Evolutionary conservation across 2,888 invertebrate genomes (phyloP).

Genomic region (Rutpela maculata): DNA sequence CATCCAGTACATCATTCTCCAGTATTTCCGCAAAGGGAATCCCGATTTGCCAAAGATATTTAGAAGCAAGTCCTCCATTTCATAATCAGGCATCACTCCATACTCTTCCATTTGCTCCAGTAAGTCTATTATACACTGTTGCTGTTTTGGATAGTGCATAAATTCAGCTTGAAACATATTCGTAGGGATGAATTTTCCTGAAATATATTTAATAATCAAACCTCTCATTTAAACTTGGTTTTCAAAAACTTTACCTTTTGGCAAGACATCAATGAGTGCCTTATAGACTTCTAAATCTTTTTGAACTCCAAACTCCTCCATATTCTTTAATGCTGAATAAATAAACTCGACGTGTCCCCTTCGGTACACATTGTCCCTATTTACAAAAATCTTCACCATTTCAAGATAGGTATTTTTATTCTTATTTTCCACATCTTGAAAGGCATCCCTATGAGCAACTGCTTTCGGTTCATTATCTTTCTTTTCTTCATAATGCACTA

Average conservation of each 20-base stretch:
- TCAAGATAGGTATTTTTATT: slow-evolving; percentile 82
- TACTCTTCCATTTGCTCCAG: slow-evolving; percentile 96
- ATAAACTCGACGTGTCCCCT: slow-evolving; percentile 97
- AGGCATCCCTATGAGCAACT: slow-evolving; percentile 74
- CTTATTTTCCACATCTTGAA: slow-evolving; percentile 76
- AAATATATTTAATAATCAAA: slow-evolving; percentile 30
- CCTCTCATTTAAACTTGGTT: neutral
- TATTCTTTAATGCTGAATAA: slow-evolving; percentile 88
- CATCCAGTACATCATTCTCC: slow-evolving; percentile 93
- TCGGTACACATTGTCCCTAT: slow-evolving; percentile 79
- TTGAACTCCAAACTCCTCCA: slow-evolving; percentile 93
- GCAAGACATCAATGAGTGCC: slow-evolving; percentile 88
- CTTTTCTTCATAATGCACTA: slow-evolving; percentile 42
- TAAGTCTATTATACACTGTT: slow-evolving; percentile 93
- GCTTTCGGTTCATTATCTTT: slow-evolving; percentile 64
- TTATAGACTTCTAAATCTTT: slow-evolving; percentile 92
- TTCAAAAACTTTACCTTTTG: slow-evolving; percentile 79
- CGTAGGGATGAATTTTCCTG: slow-evolving; percentile 85
- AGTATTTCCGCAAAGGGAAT: slow-evolving; percentile 83
- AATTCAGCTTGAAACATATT: slow-evolving; percentile 92
- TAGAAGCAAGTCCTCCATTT: slow-evolving; percentile 88
- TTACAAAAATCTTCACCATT: slow-evolving; percentile 85
- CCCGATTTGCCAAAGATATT: slow-evolving; percentile 90
- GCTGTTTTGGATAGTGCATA: slow-evolving; percentile 96
- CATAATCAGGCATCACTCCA: slow-evolving; percentile 90